phyloP scores from a whole-genome alignment of 2,113 vertebrate species.

The Notarius lentiginosus region DNA sequence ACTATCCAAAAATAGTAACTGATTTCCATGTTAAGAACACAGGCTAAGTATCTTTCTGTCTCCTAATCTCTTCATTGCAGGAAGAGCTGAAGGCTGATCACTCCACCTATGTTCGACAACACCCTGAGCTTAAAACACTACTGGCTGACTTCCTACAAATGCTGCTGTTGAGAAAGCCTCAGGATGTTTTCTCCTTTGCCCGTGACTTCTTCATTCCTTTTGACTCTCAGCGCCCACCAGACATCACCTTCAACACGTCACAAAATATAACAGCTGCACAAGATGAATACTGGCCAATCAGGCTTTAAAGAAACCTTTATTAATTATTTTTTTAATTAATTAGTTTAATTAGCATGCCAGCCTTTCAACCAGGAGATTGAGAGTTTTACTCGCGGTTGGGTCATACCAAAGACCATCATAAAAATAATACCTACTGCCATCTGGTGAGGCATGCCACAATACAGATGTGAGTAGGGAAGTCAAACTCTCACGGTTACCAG shows the following conservation, averaged over 20 bases:
- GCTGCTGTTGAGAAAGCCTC: conserved; percentile 84
- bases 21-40: background rate
- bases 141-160: conserved; percentile 87
- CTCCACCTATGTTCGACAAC: conserved; percentile 74
- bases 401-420: too few species aligned
- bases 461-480: too few species aligned
- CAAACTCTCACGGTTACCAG: too few species aligned
- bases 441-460: too few species aligned
- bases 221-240: background rate
- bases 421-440: too few species aligned
- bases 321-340: too few species aligned
- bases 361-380: too few species aligned
- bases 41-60: background rate
- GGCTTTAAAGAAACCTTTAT: too few species aligned
- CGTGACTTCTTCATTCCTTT: conserved; percentile 81
- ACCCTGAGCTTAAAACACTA: conserved; percentile 81
- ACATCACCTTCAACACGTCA: conserved; percentile 42
- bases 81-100: conserved; percentile 80
- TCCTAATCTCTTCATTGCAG: conserved; percentile 60
- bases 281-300: conserved; percentile 1
- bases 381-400: too few species aligned
- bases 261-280: conserved; percentile 8
- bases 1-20: background rate
- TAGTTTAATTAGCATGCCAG: background rate
- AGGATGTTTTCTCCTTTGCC: conserved; percentile 78